These are phyloP conservation scores for Pelosia muscerda DNA, from an alignment of 2,888 invertebrate genomes.

Conservation along the genomic window DNA sequence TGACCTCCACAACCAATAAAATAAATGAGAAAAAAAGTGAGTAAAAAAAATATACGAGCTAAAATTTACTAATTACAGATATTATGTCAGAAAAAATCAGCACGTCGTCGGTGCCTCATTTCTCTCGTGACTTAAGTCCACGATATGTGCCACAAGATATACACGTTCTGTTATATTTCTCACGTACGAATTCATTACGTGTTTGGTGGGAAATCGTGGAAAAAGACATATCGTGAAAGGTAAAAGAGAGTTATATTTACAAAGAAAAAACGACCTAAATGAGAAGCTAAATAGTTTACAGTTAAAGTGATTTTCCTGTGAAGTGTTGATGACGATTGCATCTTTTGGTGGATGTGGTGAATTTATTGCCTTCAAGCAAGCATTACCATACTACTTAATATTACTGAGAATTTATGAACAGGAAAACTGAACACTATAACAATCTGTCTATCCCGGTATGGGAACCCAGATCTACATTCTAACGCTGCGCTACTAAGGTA, in stretches of 20 bases:
- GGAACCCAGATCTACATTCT: too few relatives aligned
- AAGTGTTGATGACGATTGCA: background rate
- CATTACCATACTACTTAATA: background rate
- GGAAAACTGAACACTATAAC: too few relatives aligned
- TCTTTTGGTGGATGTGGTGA: background rate
- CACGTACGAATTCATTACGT: slow-evolving; percentile 22
- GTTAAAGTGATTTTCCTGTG: background rate
- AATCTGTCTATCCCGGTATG: too few relatives aligned
- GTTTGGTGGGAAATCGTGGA: slow-evolving; percentile 4
- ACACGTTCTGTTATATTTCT: slow-evolving; percentile 26
- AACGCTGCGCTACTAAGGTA: too few relatives aligned
- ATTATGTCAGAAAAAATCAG: too few relatives aligned
- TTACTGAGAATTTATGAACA: background rate
- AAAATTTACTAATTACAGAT: too few relatives aligned
- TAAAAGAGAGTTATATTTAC: background rate
- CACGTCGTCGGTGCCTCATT: too few relatives aligned
- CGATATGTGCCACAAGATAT: slow-evolving; percentile 58
- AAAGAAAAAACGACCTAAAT: background rate
- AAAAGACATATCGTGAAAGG: background rate
- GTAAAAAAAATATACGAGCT: too few relatives aligned
- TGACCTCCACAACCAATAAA: too few relatives aligned
- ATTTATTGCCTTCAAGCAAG: background rate
- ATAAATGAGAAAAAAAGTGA: too few relatives aligned
- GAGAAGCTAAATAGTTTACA: background rate
- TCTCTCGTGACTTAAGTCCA: too few relatives aligned